Conservation (phyloP, 53 echinoderm and acorn worm species). For the Crossaster papposus region DNA sequence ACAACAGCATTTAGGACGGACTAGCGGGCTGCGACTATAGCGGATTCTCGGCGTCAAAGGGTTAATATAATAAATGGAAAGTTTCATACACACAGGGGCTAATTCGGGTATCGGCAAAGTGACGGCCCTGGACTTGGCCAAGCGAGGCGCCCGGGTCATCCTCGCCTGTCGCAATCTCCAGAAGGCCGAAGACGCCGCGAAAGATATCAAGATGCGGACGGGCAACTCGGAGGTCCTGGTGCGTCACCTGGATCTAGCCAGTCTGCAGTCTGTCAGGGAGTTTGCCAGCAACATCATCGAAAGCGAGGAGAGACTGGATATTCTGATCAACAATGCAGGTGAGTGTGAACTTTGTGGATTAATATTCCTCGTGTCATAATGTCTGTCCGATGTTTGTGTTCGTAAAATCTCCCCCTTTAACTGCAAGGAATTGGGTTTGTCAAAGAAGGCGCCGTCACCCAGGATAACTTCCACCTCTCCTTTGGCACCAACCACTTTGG, state of each 20-base stretch:
- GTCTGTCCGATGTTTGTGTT: too few species aligned
- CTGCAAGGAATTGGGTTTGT: not conserved
- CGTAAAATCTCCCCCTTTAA: not conserved
- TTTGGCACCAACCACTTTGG: conserved; percentile 84
- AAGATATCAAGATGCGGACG: conserved; percentile 68
- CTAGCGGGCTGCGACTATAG: too few species aligned
- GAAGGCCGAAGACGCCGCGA: conserved; percentile 71
- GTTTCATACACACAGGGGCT: too few species aligned
- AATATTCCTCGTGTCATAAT: not conserved
- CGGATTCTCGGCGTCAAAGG: too few species aligned
- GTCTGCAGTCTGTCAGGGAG: conserved; percentile 73
- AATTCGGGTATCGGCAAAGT: conserved; percentile 73
- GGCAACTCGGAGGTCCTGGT: conserved; percentile 73
- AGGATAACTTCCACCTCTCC: conserved; percentile 72
- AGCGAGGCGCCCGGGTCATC: conserved; percentile 81
- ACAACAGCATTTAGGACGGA: too few species aligned
- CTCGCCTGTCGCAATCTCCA: conserved; percentile 76
- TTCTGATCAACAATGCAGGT: conserved; percentile 95
- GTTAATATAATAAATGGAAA: too few species aligned
- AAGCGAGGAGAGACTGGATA: conserved; percentile 73
- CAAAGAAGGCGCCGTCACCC: conserved; percentile 34
- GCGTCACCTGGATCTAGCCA: conserved; percentile 81
- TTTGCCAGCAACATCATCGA: conserved; percentile 70
- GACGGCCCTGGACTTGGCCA: conserved; percentile 72
- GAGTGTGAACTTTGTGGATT: not conserved